Evolutionary conservation across 2,888 invertebrate genomes (phyloP).

Genomic region (Drosophila quinaria): DNA sequence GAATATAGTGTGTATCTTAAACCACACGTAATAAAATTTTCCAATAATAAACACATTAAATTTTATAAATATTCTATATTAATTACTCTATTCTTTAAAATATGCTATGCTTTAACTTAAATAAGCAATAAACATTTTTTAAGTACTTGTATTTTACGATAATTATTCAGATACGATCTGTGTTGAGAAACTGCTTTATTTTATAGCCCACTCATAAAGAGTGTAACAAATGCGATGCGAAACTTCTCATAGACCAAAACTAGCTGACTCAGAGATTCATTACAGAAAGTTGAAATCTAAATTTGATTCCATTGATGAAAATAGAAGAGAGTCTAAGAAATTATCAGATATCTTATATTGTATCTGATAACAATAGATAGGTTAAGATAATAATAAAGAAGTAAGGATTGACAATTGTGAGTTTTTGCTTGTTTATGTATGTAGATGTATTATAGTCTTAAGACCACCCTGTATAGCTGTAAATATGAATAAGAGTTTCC

Average conservation of each 20-base stretch:
- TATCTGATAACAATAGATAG: too few relatives aligned
- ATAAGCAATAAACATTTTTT: neutral
- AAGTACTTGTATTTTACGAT: neutral
- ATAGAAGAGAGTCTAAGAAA: too few relatives aligned
- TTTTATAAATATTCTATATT: neutral
- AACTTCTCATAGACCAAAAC: neutral
- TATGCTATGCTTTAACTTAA: neutral
- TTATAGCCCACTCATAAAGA: neutral
- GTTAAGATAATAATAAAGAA: too few relatives aligned
- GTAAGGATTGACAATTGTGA: neutral
- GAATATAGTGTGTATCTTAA: neutral
- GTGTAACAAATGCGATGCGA: neutral
- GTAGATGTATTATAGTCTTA: neutral
- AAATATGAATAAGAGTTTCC: constrained; percentile 26
- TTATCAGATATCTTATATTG: too few relatives aligned
- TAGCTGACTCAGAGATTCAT: neutral
- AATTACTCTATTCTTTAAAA: neutral
- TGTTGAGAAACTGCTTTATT: neutral
- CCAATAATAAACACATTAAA: neutral
- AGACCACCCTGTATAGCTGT: neutral
- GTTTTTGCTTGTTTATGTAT: too few relatives aligned
- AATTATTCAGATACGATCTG: neutral
- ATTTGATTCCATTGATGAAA: too few relatives aligned
- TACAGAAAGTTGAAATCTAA: too few relatives aligned
- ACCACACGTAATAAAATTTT: neutral